Conservation (phyloP, 1,140 invertebrate species). For the Platyscapa corneri region DNA sequence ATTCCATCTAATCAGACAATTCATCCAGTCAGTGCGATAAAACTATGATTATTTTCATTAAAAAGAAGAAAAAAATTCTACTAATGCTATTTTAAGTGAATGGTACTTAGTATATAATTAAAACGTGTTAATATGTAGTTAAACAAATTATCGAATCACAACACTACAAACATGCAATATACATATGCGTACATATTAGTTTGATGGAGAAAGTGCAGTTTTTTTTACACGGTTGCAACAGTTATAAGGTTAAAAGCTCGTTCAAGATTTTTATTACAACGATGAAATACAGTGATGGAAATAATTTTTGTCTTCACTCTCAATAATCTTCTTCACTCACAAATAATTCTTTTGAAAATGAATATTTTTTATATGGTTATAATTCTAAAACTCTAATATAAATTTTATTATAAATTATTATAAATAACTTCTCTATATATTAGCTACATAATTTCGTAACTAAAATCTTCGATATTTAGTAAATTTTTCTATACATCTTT, state of each 20-base stretch:
- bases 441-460: no score
- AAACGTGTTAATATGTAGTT: neutral
- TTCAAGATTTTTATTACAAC: neutral
- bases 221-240: constrained; percentile 13
- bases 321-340: no score
- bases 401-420: no score
- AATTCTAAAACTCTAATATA: no score
- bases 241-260: constrained; percentile 17
- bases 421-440: no score
- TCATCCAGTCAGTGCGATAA: neutral
- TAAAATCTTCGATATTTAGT: no score
- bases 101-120: constrained; percentile 14
- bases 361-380: no score
- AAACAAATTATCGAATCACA: constrained; percentile 10
- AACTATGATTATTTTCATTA: neutral
- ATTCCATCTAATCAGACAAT: constrained; percentile 18
- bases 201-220: constrained; percentile 26
- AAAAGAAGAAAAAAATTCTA: neutral
- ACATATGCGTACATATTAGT: neutral
- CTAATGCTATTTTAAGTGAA: neutral
- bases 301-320: no score
- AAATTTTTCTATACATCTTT: no score
- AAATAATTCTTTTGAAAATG: no score
- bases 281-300: neutral
- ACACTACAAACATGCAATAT: neutral